These are phyloP conservation scores for Cygnus atratus DNA, from an alignment of 2,113 vertebrate species.

Conservation along the genomic window DNA sequence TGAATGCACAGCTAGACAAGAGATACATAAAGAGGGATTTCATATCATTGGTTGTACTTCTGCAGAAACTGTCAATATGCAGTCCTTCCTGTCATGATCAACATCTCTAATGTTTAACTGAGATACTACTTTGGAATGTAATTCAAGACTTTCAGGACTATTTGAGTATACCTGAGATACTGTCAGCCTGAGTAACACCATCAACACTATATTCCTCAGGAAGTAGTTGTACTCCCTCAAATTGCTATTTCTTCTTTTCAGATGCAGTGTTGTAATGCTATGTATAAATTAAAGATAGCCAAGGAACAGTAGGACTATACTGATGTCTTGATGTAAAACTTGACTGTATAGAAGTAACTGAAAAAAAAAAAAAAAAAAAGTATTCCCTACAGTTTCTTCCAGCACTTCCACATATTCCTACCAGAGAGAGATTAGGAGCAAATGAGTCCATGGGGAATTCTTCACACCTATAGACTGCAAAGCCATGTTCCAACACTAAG, in stretches of 20 bases:
- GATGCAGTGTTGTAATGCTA: neutral
- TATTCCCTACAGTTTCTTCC: neutral
- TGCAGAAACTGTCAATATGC: neutral
- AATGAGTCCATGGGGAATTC: neutral
- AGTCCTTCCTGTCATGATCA: neutral
- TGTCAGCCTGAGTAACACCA: neutral
- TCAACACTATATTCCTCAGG: neutral
- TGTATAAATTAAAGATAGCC: neutral
- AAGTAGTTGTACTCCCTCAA: neutral
- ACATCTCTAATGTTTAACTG: neutral
- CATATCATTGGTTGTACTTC: neutral
- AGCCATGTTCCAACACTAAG: rapidly evolving
- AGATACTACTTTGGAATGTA: neutral
- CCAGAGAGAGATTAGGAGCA: neutral
- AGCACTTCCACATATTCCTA: neutral
- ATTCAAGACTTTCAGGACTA: neutral
- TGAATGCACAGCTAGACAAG: neutral
- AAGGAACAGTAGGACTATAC: neutral
- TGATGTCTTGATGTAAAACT: neutral
- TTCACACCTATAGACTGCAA: neutral
- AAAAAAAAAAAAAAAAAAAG: neutral
- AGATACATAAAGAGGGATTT: neutral
- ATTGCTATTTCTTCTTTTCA: neutral
- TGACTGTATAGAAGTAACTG: neutral
- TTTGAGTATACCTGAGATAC: neutral